Percentiles rank a stretch among this genome's conserved stretches.
Evolutionary conservation across 2,888 invertebrate genomes (phyloP).

Genomic region (Uloborus plumipes): DNA sequence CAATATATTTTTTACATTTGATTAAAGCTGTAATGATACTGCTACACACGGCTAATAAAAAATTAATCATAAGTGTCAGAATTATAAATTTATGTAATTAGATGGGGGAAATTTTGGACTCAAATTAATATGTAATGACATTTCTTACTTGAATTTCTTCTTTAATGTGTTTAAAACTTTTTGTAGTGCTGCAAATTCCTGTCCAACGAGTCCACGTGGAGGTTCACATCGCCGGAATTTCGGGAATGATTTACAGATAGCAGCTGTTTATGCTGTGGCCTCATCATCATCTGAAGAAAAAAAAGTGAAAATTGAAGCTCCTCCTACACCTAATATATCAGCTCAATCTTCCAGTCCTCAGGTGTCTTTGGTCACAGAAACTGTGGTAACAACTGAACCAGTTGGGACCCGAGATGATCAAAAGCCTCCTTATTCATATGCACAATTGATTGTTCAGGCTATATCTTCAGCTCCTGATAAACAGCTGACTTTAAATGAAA

Average conservation of each 20-base stretch:
- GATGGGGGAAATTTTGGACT: too few species aligned
- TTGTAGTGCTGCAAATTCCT: conserved; percentile 94
- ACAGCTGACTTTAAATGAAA: conserved; percentile 95
- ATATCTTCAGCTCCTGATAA: conserved; percentile 95
- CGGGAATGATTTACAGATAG: conserved; percentile 84
- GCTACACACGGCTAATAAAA: too few species aligned
- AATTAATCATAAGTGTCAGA: too few species aligned
- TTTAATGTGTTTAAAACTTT: not conserved
- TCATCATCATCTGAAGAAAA: conserved; percentile 69
- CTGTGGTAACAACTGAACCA: conserved; percentile 41
- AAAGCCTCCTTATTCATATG: conserved; percentile 98
- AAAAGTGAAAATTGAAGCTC: conserved; percentile 41
- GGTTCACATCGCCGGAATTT: conserved; percentile 77
- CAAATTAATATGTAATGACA: too few species aligned
- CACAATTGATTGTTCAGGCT: conserved; percentile 97
- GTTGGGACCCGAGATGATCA: conserved; percentile 78
- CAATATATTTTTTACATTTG: too few species aligned
- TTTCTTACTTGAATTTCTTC: too few species aligned
- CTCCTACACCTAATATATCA: conserved; percentile 24
- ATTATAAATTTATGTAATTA: too few species aligned
- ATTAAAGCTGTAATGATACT: too few species aligned
- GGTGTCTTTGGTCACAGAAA: conserved; percentile 50
- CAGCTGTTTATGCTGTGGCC: conserved; percentile 70
- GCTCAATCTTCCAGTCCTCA: conserved; percentile 32
- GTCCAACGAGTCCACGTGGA: conserved; percentile 93